A percentile compares a stretch with the other conserved stretches of the same genome.
These are phyloP conservation scores for Ambastaia sidthimunki DNA, from an alignment of 2,797 vertebrate species.

Conservation along the genomic window DNA sequence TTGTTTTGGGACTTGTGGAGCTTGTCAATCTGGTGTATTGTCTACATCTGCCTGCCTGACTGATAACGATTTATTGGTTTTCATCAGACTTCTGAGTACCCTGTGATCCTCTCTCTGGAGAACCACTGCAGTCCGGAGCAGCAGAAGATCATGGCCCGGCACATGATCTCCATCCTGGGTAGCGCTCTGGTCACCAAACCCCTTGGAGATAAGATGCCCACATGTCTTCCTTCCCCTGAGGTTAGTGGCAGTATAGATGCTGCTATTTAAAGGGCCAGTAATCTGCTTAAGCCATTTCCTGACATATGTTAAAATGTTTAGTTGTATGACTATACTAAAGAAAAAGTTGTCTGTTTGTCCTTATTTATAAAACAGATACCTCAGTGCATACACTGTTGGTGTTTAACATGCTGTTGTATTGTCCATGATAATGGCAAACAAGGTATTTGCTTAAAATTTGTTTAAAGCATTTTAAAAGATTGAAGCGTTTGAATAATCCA, in stretches of 20 bases:
- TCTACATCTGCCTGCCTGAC: background rate
- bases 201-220: constrained; percentile 78
- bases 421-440: background rate
- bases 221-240: constrained; percentile 90
- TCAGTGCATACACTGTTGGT: background rate
- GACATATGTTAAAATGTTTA: background rate
- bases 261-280: background rate
- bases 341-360: background rate
- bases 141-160: constrained; percentile 88
- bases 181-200: constrained; percentile 83
- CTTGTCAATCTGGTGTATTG: background rate
- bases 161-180: constrained; percentile 87
- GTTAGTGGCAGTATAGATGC: constrained; percentile 66
- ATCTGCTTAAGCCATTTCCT: background rate
- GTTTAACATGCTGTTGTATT: background rate
- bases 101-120: constrained; percentile 96
- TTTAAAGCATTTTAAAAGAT: background rate
- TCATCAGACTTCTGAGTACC: constrained; percentile 87
- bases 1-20: constrained; percentile 26
- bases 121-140: constrained; percentile 94
- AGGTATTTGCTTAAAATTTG: constrained; percentile 17
- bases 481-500: background rate
- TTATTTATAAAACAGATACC: background rate
- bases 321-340: background rate
- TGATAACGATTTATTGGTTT: background rate